Evolutionary conservation across 2,113 vertebrate genomes (phyloP).

Genomic region (Pithys albifrons): DNA sequence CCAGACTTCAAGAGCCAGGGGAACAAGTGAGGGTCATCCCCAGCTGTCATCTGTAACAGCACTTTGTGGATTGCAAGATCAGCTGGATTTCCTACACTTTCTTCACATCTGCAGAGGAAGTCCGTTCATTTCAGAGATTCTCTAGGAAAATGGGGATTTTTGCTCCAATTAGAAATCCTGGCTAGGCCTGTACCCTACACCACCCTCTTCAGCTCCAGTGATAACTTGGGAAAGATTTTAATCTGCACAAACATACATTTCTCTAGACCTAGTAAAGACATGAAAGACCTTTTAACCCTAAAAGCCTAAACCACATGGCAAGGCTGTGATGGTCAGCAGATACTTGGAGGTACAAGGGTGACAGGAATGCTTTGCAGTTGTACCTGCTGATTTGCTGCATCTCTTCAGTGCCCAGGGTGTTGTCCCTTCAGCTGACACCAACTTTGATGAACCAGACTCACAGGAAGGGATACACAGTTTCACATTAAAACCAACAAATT

Average conservation of each 20-base stretch:
- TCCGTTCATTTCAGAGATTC: neutral
- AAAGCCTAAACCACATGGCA: neutral
- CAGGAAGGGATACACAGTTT: neutral
- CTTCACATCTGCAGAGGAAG: neutral
- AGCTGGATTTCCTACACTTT: neutral
- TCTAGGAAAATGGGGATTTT: neutral
- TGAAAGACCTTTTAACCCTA: neutral
- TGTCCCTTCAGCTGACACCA: neutral
- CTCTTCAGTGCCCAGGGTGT: neutral
- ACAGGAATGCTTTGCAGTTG: neutral
- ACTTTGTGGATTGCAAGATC: neutral
- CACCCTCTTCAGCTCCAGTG: neutral
- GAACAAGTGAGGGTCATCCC: neutral
- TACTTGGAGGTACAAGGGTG: neutral
- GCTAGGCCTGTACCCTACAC: neutral
- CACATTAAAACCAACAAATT: neutral
- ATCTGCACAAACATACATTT: neutral
- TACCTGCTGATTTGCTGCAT: neutral
- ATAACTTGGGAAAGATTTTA: neutral
- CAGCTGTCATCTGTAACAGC: neutral
- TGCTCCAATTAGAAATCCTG: neutral
- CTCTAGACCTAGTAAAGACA: neutral
- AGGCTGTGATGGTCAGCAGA: neutral
- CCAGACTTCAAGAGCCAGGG: neutral
- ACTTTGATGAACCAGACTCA: neutral